Base-by-base conservation (phyloP, 1,140 invertebrate species). In the Brachionus rubens region DNA sequence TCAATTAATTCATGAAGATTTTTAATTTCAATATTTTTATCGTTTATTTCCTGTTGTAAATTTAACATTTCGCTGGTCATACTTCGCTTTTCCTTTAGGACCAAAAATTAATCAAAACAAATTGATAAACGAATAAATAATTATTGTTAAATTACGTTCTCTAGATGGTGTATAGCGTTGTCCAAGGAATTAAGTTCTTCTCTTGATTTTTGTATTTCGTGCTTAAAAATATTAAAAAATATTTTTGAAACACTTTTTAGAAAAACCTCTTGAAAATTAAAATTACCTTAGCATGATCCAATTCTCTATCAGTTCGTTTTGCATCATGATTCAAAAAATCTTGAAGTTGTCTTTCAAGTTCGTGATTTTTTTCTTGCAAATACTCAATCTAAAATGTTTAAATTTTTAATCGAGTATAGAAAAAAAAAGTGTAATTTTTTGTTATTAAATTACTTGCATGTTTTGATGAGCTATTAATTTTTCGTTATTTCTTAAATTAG, bases 331-430 rank as follows among this genome's bases (percentile, higher is more conserved):
- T 33, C 4, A 43, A 14, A 4, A 76, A 28, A 10, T 84, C 81
- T 6, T 81, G 78, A 36, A 82, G 76, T 54, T 82, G 81, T 21
- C 78, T 78, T 43, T 84, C 81, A 28, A 82, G 75, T 24, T 84
- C 83, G 36, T 81, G 48, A 59, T 81, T 83, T 78, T 83, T 82
- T 77, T 85, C 81, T 75, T 84, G 82, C 26, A 84, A 77, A 78
- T 81, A 83, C 77, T 85, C 84, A 77, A 85, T 81, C 83, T 85
- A 77, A n/a, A n/a, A n/a, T n/a, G n/a, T n/a, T n/a, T n/a, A n/a
- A n/a, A n/a, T n/a, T n/a, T n/a, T n/a, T n/a, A n/a, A n/a, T n/a
- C n/a, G n/a, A n/a, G n/a, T n/a, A n/a, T n/a, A n/a, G n/a, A n/a
- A n/a, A n/a, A n/a, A 12, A 12, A 16, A 41, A 30, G 43, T 24